Conservation (phyloP, 2,113 vertebrate species). For the Atlantisia rogersi region DNA sequence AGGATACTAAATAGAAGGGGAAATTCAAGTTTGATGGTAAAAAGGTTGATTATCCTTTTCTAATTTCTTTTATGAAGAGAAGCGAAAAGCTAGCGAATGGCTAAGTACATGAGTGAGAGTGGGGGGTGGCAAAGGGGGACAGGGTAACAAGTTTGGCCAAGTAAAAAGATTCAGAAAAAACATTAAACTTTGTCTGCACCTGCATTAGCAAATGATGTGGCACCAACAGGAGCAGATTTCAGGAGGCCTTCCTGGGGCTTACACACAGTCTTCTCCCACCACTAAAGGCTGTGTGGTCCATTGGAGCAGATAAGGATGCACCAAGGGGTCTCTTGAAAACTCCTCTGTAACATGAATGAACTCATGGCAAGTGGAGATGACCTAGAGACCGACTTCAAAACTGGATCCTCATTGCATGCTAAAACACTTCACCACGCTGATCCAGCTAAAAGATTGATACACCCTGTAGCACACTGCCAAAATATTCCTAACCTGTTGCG, state of each 20-base stretch:
- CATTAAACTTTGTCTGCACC: not conserved
- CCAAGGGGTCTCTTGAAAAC: not conserved
- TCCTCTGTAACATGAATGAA: fast-evolving
- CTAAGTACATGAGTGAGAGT: not conserved
- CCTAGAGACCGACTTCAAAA: not conserved
- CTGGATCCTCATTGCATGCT: too few relatives aligned
- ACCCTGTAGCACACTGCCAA: fast-evolving
- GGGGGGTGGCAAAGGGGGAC: not conserved
- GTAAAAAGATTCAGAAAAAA: not conserved
- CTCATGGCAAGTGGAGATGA: fast-evolving
- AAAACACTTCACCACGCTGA: fast-evolving
- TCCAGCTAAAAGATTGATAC: not conserved
- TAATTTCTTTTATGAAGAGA: not conserved
- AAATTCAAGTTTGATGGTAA: not conserved
- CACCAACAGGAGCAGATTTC: not conserved
- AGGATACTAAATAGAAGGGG: not conserved
- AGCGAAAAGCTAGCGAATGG: not conserved
- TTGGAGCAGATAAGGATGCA: not conserved
- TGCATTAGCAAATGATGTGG: not conserved
- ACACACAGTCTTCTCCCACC: not conserved
- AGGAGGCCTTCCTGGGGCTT: not conserved
- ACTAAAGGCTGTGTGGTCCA: not conserved
- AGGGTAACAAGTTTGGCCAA: not conserved
- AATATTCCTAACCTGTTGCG: not conserved
- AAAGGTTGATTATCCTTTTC: not conserved